Evolutionary conservation across 2,888 invertebrate genomes (phyloP).

Genomic region (Drosophila paramelanica): DNA sequence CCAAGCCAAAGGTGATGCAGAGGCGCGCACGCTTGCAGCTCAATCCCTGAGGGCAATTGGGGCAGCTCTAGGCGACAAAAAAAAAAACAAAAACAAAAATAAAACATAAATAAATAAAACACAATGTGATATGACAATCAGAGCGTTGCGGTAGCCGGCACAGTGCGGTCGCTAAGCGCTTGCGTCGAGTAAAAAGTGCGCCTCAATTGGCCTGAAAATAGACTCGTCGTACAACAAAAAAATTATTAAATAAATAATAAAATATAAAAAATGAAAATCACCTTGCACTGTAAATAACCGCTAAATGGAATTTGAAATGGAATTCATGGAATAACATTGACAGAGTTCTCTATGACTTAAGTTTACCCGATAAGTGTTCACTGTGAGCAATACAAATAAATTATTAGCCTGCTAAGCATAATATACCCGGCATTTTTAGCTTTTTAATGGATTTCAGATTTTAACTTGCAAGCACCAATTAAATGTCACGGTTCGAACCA

Average conservation of each 20-base stretch:
- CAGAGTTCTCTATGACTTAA: conserved; percentile 38
- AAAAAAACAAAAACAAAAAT: neutral
- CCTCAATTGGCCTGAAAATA: neutral
- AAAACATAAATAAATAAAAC: conserved; percentile 45
- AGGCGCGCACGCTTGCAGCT: conserved; percentile 37
- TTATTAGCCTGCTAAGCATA: conserved; percentile 45
- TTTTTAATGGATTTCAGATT: neutral
- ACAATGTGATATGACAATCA: conserved; percentile 70
- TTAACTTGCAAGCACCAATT: neutral
- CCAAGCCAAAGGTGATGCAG: conserved; percentile 12
- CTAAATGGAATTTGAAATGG: conserved; percentile 43
- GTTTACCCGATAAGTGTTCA: conserved; percentile 48
- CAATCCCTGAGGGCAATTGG: conserved; percentile 20
- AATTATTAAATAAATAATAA: neutral
- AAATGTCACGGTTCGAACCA: too few species aligned
- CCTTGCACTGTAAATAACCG: conserved; percentile 64
- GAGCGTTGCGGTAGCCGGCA: conserved; percentile 18
- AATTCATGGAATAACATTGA: conserved; percentile 34
- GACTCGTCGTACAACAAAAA: conserved; percentile 25
- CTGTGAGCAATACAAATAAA: conserved; percentile 60
- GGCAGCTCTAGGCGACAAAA: neutral
- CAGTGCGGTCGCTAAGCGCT: conserved; percentile 23
- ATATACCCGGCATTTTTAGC: neutral
- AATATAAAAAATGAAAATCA: conserved; percentile 1
- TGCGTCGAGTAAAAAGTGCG: conserved; percentile 13